Evolutionary conservation across 2,797 vertebrate genomes (phyloP), one percentile per base, ranked within the genome.

Genomic region (Onychomys arenicola): DNA sequence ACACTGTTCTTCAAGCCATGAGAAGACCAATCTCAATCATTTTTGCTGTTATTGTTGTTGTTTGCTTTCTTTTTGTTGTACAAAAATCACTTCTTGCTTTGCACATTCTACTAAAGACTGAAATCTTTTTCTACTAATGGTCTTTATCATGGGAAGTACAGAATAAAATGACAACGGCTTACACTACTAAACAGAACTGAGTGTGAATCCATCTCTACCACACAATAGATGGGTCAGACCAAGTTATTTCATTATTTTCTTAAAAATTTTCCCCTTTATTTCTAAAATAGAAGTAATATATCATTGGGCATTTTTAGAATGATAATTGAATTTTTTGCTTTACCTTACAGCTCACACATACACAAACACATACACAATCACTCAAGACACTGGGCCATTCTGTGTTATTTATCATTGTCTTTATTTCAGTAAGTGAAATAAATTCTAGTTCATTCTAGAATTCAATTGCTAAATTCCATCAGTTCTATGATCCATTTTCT

Each of bases 191-290:
- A 76, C 2, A 78, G 55, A 80, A n/a, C 12, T 55, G 40, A 6
- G 14, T 91, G 82, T 89, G 46, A 93, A 78, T 94, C 14, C 10
- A 75, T 91, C n/a, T 97, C 69, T 94, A 25, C 29, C 75, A 77
- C 19, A 93, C 69, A 89, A 1, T 57, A 83, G 32, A 63, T 65
- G 23, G 59, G 5, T 71, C 12, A 87, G 14, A 89, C 43, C 84
- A 95, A 90, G 11, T 85, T 76, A 59, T 29, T 52, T 92, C 3
- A 90, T 76, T 93, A 5, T 40, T 95, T 59, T 92, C 59, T 67
- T 75, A 6, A 86, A 69, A 84, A 29, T 5, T 94, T 77, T 75
- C 32, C 88, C 40, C 14, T 16, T 82, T 52, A 61, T 69, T 96
- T 83, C 40, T 88, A 77, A 85, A 83, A 77, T 8, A 81, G 11